Base-by-base conservation (phyloP, 2,888 invertebrate genomes). In the Caenorhabditis afra region DNA sequence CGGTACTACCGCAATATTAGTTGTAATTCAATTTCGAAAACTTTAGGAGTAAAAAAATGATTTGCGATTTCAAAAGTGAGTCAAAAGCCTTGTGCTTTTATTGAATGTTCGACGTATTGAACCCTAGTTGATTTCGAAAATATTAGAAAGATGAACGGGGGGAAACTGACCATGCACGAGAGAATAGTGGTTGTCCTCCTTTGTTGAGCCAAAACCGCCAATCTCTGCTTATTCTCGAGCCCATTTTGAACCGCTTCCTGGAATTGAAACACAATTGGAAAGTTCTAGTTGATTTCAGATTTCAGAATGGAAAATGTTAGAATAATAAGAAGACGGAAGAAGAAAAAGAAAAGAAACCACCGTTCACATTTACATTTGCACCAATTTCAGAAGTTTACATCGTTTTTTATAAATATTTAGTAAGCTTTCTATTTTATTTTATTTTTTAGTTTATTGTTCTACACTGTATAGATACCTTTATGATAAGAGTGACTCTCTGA, bases 141-240 rank as follows among this genome's bases (percentile, higher is more conserved):
- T n/a, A n/a, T n/a, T n/a, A n/a, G n/a, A n/a, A n/a, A n/a, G n/a
- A n/a, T n/a, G n/a, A n/a, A n/a, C n/a, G n/a, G n/a, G n/a, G n/a
- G n/a, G n/a, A n/a, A n/a, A n/a, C 66, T 41, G 41, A 84, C 84
- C 84, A 87, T 86, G 10, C 82, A 80, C 0, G 82, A 81, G 37
- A 88, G 62, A 55, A 86, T 86, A 20, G 79, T 81, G 2, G 87
- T 87, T 1, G 85, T 86, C 18, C 87, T 74, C 59, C 86, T 45
- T 50, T 85, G 84, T 59, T 85, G 85, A 14, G 83, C 81, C 7
- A 85, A 44, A 1, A 86, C 79, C 10, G 79, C 78, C 16, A 81
- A 37, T 22, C 83, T 16, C 71, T 86, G 84, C 23, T 75, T 77
- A 10, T 71, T 79, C 35, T 84, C 81, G 0, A 65, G 66, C 8